These are phyloP conservation scores for Xanthorhoe spadicearia DNA, from an alignment of 2,888 invertebrate species.

Conservation along the genomic window DNA sequence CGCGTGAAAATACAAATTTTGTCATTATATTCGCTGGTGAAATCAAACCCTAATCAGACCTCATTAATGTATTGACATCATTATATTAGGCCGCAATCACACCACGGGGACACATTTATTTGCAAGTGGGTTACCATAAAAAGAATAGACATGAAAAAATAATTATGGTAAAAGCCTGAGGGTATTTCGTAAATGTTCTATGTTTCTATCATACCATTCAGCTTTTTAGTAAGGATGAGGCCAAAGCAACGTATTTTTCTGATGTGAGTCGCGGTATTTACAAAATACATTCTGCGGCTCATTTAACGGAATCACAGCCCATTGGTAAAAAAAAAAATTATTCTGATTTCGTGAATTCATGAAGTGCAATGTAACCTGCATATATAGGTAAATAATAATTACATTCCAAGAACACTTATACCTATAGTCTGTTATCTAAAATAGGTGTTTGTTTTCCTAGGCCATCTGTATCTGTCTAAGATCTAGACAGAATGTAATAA, in stretches of 20 bases:
- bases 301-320: too few species aligned
- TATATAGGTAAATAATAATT: not conserved
- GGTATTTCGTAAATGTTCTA: not conserved
- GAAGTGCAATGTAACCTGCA: not conserved
- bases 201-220: not conserved
- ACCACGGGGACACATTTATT: conserved; percentile 54
- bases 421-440: not conserved
- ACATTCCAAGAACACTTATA: not conserved
- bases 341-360: not conserved
- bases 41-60: conserved; percentile 38
- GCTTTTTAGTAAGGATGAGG: not conserved
- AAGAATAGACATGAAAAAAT: conserved; percentile 54
- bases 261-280: too few species aligned
- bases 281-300: too few species aligned
- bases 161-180: conserved; percentile 57
- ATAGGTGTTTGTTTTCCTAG: not conserved
- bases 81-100: conserved; percentile 47
- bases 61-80: conserved; percentile 46
- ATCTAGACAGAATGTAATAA: conserved; percentile 11
- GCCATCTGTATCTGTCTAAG: conserved; percentile 11
- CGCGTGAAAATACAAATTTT: conserved; percentile 1
- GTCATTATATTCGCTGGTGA: conserved; percentile 22
- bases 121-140: conserved; percentile 49
- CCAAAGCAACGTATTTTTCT: too few species aligned
- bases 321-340: too few species aligned